Conservation (phyloP, 2,888 invertebrate genomes). For the Druceiella hillmani region DNA sequence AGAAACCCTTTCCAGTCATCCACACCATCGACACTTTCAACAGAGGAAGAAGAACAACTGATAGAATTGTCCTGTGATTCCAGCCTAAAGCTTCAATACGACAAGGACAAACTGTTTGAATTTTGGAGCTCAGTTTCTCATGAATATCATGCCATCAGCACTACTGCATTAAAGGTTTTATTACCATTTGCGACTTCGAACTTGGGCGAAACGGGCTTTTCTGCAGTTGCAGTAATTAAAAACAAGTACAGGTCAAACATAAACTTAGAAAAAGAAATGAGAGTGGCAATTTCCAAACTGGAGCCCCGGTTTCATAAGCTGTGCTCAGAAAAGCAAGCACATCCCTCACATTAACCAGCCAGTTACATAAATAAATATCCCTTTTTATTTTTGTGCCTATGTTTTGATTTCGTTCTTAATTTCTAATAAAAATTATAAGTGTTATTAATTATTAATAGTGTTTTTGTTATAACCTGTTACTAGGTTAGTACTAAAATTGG, state of each 20-base stretch:
- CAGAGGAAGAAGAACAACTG: slow-evolving; percentile 22
- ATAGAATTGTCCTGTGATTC: slow-evolving; percentile 23
- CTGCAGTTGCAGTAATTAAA: slow-evolving; percentile 23
- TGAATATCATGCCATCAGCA: slow-evolving; percentile 20
- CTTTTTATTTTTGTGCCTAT: slow-evolving; percentile 9
- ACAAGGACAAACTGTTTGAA: slow-evolving; percentile 17
- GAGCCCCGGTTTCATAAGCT: slow-evolving; percentile 17
- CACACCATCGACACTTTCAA: slow-evolving; percentile 18
- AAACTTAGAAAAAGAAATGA: slow-evolving; percentile 16
- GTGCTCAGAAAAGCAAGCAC: slow-evolving; percentile 16
- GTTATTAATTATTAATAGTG: slow-evolving; percentile 2
- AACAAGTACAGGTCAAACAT: slow-evolving; percentile 20
- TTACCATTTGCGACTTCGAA: slow-evolving; percentile 23
- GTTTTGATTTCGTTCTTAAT: slow-evolving; percentile 9
- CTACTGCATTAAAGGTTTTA: slow-evolving; percentile 16
- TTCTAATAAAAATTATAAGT: slow-evolving; percentile 10
- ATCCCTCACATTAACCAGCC: slow-evolving; percentile 17
- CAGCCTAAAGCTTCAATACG: slow-evolving; percentile 20
- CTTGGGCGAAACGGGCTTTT: slow-evolving; percentile 23
- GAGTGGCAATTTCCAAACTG: slow-evolving; percentile 17
- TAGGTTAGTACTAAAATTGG: slow-evolving; percentile 4
- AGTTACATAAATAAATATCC: slow-evolving; percentile 9
- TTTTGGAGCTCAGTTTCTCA: slow-evolving; percentile 17
- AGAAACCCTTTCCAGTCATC: slow-evolving; percentile 15
- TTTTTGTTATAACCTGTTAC: slow-evolving; percentile 9